A percentile compares a stretch with the other conserved stretches of the same genome.
phyloP scores from a whole-genome alignment of 2,888 invertebrate species.

The Pomacea canaliculata region DNA sequence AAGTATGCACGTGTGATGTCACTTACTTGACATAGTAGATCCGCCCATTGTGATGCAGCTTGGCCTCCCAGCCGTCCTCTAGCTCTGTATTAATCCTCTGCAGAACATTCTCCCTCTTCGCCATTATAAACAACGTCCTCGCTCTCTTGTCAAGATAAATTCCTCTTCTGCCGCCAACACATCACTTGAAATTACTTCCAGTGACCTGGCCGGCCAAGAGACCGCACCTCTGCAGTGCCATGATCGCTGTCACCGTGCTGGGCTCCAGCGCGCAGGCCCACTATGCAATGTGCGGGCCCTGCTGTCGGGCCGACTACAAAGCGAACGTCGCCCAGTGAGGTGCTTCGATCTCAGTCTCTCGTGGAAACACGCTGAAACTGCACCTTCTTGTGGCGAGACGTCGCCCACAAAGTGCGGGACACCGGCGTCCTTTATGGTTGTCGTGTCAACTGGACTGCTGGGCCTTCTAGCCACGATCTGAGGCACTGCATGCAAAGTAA shows the following conservation, averaged over 20 bases:
- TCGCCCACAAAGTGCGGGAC: too few relatives aligned
- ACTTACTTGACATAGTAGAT: constrained; percentile 61
- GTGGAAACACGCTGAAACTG: background rate
- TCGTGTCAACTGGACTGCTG: too few relatives aligned
- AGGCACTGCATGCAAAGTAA: too few relatives aligned
- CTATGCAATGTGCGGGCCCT: background rate
- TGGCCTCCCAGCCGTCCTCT: constrained; percentile 57
- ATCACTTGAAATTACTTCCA: constrained; percentile 8
- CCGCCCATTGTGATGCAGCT: constrained; percentile 48
- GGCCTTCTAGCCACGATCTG: too few relatives aligned
- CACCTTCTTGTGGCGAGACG: background rate
- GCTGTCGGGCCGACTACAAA: too few relatives aligned
- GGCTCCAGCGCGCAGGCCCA: background rate
- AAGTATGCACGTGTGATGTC: background rate
- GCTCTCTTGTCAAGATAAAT: background rate
- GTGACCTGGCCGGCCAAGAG: background rate
- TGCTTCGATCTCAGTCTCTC: background rate
- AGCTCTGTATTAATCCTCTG: constrained; percentile 44
- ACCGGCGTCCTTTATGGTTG: too few relatives aligned
- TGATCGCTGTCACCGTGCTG: background rate
- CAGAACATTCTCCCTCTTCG: constrained; percentile 26
- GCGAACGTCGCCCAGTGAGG: background rate
- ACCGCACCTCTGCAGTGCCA: background rate
- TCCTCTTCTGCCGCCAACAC: background rate
- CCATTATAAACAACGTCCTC: constrained; percentile 18